Conservation (phyloP, 92 coral and sea anemone genomes). For the Zoanthus gigantus region DNA sequence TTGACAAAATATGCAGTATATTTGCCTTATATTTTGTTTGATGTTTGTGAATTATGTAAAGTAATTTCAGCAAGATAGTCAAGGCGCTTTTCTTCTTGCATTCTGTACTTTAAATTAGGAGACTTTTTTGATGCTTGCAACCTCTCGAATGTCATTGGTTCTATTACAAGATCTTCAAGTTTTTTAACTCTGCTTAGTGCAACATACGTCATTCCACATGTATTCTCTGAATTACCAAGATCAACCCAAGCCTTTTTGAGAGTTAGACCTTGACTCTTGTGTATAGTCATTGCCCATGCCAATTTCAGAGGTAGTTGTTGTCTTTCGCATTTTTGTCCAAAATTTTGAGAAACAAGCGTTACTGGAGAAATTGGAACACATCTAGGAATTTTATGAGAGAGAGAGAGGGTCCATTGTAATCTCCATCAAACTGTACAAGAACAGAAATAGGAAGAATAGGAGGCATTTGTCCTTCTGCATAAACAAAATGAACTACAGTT, state of each 20-base stretch:
- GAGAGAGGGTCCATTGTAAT: slow-evolving; percentile 55
- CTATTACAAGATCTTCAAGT: slow-evolving; percentile 45
- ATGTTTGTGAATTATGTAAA: slow-evolving; percentile 14
- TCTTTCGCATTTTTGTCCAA: slow-evolving; percentile 43
- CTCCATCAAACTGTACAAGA: slow-evolving; percentile 57
- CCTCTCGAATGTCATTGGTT: slow-evolving; percentile 54
- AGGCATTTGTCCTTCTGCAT: slow-evolving; percentile 42
- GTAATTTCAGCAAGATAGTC: slow-evolving; percentile 14
- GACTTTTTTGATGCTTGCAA: slow-evolving; percentile 36
- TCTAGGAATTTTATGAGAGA: slow-evolving; percentile 48
- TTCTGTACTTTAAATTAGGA: slow-evolving; percentile 46
- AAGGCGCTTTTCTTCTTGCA: slow-evolving; percentile 40
- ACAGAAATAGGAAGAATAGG: slow-evolving; percentile 59
- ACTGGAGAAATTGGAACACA: slow-evolving; percentile 60
- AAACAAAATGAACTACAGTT: slow-evolving; percentile 48
- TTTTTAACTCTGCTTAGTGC: slow-evolving; percentile 50
- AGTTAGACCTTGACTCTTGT: too few species aligned
- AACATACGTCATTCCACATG: slow-evolving; percentile 56
- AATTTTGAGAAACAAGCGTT: slow-evolving; percentile 36
- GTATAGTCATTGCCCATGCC: background rate
- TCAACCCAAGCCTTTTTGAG: slow-evolving; percentile 16
- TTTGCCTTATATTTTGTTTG: background rate
- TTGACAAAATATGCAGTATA: slow-evolving; percentile 12
- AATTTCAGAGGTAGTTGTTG: slow-evolving; percentile 28
- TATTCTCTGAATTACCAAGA: slow-evolving; percentile 47